Evolutionary conservation across 2,888 invertebrate genomes (phyloP), one percentile per base, ranked within the genome.

Genomic region (Lasioglossum oenotherae): DNA sequence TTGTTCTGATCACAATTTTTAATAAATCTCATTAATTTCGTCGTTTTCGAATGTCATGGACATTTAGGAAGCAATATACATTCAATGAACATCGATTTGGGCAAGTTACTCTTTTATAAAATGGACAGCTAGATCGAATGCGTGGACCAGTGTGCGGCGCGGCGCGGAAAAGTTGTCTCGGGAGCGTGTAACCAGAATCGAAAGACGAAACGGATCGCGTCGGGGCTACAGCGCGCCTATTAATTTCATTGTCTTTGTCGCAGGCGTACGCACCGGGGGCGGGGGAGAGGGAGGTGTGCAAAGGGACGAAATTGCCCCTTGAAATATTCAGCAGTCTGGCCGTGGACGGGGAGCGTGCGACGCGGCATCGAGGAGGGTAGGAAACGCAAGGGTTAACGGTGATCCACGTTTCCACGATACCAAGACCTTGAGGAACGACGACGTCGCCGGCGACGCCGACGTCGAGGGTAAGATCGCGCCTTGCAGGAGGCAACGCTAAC

Each of bases 291-390:
- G 88, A 91, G 92, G 92, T 60, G 69, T 76, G 75, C n/a, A 64
- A 89, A 89, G 92, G 92, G 92, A 87, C 87, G 92, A 91, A 94
- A 94, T 94, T 94, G 92, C 93, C 91, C 88, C 89, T 91, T 94
- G 92, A 94, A 94, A 94, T 94, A 94, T 94, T 94, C 94, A 94
- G 91, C 90, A 92, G 92, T 89, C 86, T 89, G 91, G 80, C 84
- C 82, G 85, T 86, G 91, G 80, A 92, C 90, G 87, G 85, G 78
- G 81, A 86, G 80, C 80, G 76, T 16, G 76, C 27, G 74, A 80
- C 16, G 78, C 27, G 71, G 73, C n/a, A 49, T 35, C 73, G 82
- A 27, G 60, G 77, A 80, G 89, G 85, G 88, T 82, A 80, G 82
- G 64, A 75, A 87, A 88, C 85, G 86, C 89, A 89, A 91, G 87